Conservation (phyloP, 2,797 vertebrate species). For the Poeciliopsis gracilis region DNA sequence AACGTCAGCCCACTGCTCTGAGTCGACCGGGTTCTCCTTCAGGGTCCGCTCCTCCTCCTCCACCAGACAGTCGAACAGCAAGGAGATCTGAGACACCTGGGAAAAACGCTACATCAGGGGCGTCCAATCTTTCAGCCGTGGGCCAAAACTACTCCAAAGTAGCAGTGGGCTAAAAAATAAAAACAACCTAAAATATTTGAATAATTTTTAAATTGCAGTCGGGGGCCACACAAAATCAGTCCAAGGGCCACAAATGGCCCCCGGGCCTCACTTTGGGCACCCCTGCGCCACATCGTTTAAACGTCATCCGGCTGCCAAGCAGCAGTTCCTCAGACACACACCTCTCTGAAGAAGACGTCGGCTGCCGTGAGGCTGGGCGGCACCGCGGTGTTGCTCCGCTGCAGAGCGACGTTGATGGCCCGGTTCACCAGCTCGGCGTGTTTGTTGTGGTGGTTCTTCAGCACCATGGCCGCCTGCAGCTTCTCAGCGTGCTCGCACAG, state of each 20-base stretch:
- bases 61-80: constrained; percentile 89
- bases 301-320: not conserved
- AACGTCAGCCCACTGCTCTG: constrained; percentile 88
- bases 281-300: not conserved
- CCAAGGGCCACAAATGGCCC: too few relatives aligned
- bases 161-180: too few relatives aligned
- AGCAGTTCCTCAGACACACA: constrained; percentile 30
- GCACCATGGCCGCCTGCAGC: constrained; percentile 87
- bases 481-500: constrained; percentile 96
- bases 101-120: not conserved
- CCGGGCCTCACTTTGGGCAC: too few relatives aligned
- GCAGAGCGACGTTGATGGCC: constrained; percentile 82
- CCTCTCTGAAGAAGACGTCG: constrained; percentile 96
- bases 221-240: too few relatives aligned
- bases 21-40: constrained; percentile 82
- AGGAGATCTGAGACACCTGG: constrained; percentile 92
- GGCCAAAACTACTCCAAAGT: too few relatives aligned
- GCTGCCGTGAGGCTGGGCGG: constrained; percentile 88
- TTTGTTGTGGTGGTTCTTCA: constrained; percentile 92
- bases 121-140: too few relatives aligned
- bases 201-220: too few relatives aligned
- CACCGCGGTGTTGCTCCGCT: constrained; percentile 76
- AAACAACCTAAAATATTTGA: too few relatives aligned
- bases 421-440: constrained; percentile 87
- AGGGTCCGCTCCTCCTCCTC: constrained; percentile 90